phyloP scores from a whole-genome alignment of 2,113 vertebrate species.

The Toxostoma redivivum region DNA sequence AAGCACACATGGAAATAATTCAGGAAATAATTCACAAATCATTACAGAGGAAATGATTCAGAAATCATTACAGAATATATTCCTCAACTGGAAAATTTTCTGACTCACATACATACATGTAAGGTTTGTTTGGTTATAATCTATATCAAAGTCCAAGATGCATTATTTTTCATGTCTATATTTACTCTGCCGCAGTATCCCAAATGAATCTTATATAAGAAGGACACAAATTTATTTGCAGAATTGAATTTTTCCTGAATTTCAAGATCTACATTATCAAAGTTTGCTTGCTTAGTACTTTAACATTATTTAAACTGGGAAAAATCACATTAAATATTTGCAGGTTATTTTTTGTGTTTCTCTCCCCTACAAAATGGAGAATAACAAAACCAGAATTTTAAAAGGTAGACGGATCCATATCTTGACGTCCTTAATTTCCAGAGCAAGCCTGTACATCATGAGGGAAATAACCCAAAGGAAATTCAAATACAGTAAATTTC shows the following conservation, averaged over 20 bases:
- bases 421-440: background rate
- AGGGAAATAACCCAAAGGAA: background rate
- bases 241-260: background rate
- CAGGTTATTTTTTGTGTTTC: background rate
- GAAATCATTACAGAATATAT: background rate
- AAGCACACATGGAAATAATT: background rate
- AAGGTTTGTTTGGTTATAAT: background rate
- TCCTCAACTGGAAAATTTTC: background rate
- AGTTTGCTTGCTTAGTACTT: background rate
- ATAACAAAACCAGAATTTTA: background rate
- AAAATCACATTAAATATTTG: background rate
- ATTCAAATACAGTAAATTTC: background rate
- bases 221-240: background rate
- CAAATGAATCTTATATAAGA: background rate
- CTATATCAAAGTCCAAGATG: background rate
- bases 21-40: background rate
- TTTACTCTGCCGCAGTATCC: background rate
- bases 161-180: background rate
- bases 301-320: background rate
- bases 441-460: background rate
- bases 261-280: background rate
- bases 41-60: background rate
- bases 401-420: background rate
- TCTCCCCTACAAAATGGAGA: background rate
- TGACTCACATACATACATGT: background rate